Evolutionary conservation across 2,113 vertebrate genomes (phyloP).

Genomic region (Jacana jacana): DNA sequence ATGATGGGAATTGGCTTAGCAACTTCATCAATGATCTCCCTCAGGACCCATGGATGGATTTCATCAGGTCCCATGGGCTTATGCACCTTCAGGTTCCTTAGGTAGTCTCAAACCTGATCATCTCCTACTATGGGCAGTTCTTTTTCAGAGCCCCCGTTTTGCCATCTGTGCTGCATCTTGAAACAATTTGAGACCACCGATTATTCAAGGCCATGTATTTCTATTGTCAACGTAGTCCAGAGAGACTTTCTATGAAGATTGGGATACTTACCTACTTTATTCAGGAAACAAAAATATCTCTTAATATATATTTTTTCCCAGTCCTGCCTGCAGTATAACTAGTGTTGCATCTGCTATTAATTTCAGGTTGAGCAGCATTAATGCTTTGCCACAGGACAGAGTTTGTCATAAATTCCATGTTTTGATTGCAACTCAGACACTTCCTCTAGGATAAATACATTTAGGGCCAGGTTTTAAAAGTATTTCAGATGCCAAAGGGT

Average conservation of each 20-base stretch:
- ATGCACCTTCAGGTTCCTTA: too few species aligned
- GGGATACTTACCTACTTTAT: neutral
- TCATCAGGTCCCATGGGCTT: too few species aligned
- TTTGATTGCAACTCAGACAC: neutral
- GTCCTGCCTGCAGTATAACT: neutral
- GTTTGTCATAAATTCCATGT: neutral
- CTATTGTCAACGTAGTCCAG: neutral
- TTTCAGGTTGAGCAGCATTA: neutral
- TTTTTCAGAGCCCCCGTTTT: too few species aligned
- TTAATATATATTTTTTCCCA: neutral
- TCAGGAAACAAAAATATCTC: neutral
- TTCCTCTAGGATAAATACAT: constrained; percentile 3
- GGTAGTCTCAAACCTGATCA: too few species aligned
- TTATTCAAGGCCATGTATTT: neutral
- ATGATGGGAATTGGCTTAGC: too few species aligned
- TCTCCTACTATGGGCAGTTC: too few species aligned
- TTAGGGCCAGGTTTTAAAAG: neutral
- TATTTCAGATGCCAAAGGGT: constrained; percentile 2
- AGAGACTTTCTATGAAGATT: neutral
- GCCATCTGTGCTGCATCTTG: neutral
- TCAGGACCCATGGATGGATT: too few species aligned
- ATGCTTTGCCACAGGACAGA: neutral
- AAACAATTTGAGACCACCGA: neutral
- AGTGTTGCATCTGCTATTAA: neutral
- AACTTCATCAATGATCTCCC: too few species aligned